phyloP scores from a whole-genome alignment of 2,113 vertebrate species.

The Trichechus manatus region DNA sequence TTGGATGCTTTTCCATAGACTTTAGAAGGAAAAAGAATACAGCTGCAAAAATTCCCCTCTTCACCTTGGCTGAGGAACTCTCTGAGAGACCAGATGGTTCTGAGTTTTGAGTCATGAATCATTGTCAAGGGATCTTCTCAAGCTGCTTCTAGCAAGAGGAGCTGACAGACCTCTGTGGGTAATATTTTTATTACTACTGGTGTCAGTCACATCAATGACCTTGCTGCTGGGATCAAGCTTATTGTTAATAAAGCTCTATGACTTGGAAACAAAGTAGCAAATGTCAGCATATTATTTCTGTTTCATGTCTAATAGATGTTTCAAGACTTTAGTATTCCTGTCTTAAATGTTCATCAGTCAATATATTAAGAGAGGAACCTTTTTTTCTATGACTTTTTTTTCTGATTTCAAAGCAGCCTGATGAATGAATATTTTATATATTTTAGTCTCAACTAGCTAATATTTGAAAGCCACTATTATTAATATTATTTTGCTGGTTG shows the following conservation, averaged over 20 bases:
- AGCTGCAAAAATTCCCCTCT: slow-evolving; percentile 82
- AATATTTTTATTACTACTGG: slow-evolving; percentile 71
- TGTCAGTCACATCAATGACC: slow-evolving; percentile 62
- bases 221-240: slow-evolving; percentile 71
- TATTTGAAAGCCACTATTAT: neutral
- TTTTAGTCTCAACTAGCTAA: neutral
- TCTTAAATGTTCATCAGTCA: neutral
- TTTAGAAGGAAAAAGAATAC: slow-evolving; percentile 77
- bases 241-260: slow-evolving; percentile 56
- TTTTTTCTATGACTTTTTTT: neutral
- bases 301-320: slow-evolving; percentile 22
- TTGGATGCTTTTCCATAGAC: slow-evolving; percentile 77
- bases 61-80: slow-evolving; percentile 82
- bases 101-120: slow-evolving; percentile 82
- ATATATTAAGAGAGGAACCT: neutral
- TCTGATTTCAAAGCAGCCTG: slow-evolving; percentile 11
- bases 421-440: neutral
- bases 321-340: slow-evolving; percentile 21
- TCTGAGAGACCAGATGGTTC: slow-evolving; percentile 82
- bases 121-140: slow-evolving; percentile 78
- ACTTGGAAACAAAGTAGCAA: slow-evolving; percentile 48
- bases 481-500: slow-evolving; percentile 4
- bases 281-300: slow-evolving; percentile 59
- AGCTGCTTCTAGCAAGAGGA: slow-evolving; percentile 48
- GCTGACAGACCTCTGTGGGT: slow-evolving; percentile 58